phyloP scores from a whole-genome alignment of 2,888 invertebrate genomes.

The Congeria kusceri region DNA sequence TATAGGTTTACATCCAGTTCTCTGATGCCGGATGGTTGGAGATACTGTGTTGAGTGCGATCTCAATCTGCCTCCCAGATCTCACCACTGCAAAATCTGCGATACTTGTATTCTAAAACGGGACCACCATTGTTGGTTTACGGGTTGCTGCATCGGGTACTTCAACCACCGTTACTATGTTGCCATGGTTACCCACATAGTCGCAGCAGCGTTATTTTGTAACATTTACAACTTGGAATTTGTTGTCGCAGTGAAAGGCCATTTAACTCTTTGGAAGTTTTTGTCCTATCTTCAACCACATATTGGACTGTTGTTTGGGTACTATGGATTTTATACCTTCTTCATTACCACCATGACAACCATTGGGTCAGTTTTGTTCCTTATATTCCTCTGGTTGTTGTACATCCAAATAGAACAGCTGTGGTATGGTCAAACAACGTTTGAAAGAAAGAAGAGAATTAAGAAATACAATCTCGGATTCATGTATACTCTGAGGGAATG shows the following conservation, averaged over 20 bases:
- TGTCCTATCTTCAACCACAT: slow-evolving; percentile 83
- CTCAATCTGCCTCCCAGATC: slow-evolving; percentile 89
- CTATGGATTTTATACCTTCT: slow-evolving; percentile 70
- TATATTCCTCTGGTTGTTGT: slow-evolving; percentile 88
- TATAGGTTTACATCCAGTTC: slow-evolving; percentile 56
- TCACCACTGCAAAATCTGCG: slow-evolving; percentile 93
- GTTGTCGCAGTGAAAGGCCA: slow-evolving; percentile 79
- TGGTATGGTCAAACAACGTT: slow-evolving; percentile 91
- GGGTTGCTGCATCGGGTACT: slow-evolving; percentile 94
- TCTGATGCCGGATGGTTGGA: slow-evolving; percentile 67
- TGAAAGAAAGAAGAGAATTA: slow-evolving; percentile 89
- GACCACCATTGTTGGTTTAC: slow-evolving; percentile 91
- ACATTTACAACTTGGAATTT: slow-evolving; percentile 82
- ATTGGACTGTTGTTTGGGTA: slow-evolving; percentile 87
- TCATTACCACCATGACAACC: slow-evolving; percentile 70
- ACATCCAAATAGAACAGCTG: slow-evolving; percentile 87
- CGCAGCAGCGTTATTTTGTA: slow-evolving; percentile 86
- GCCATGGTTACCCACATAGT: slow-evolving; percentile 92
- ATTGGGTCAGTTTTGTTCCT: slow-evolving; percentile 78
- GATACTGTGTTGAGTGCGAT: slow-evolving; percentile 89
- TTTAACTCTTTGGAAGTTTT: slow-evolving; percentile 72
- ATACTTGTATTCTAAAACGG: slow-evolving; percentile 91
- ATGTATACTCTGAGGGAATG: slow-evolving; percentile 90
- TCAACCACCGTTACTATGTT: slow-evolving; percentile 94
- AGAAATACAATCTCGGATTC: slow-evolving; percentile 90